Evolutionary conservation across 2,797 vertebrate genomes (phyloP).

Genomic region (Chanos chanos): DNA sequence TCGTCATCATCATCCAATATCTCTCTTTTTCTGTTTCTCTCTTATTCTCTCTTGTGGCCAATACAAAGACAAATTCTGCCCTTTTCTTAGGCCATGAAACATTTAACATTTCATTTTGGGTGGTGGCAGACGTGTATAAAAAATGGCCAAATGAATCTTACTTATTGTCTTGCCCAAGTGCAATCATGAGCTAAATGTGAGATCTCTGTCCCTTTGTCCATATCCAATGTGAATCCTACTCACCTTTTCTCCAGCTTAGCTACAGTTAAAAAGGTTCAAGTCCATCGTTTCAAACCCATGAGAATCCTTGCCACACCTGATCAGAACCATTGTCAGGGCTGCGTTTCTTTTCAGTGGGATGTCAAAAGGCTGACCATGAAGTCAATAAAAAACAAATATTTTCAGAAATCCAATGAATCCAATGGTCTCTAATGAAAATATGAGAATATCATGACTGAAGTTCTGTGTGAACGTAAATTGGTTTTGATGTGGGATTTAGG

Average conservation of each 20-base stretch:
- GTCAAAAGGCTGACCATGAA: conserved; percentile 15
- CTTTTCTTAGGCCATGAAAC: conserved; percentile 98
- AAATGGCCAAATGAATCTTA: conserved; percentile 98
- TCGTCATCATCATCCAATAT: conserved; percentile 8
- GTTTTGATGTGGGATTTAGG: too few species aligned
- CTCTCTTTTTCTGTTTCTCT: conserved; percentile 16
- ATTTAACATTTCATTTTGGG: conserved; percentile 99
- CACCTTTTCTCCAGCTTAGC: conserved; percentile 50
- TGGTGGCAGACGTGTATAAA: conserved; percentile 97
- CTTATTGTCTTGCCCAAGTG: conserved; percentile 92
- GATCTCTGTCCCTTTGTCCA: conserved; percentile 74
- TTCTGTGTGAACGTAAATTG: too few species aligned
- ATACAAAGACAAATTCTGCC: conserved; percentile 98
- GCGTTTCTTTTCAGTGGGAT: conserved; percentile 25
- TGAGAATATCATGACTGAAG: too few species aligned
- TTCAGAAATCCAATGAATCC: too few species aligned
- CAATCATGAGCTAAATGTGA: conserved; percentile 89
- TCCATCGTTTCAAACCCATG: conserved; percentile 50
- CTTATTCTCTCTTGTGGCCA: conserved; percentile 77
- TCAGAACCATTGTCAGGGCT: conserved; percentile 38
- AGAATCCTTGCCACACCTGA: conserved; percentile 35
- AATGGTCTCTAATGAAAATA: too few species aligned
- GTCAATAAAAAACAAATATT: too few species aligned
- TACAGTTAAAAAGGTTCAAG: conserved; percentile 40
- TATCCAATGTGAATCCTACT: conserved; percentile 67